A percentile compares a stretch with the other conserved stretches of the same genome.
phyloP scores from a whole-genome alignment of 2,797 vertebrate species.

The Sebastes itinus region DNA sequence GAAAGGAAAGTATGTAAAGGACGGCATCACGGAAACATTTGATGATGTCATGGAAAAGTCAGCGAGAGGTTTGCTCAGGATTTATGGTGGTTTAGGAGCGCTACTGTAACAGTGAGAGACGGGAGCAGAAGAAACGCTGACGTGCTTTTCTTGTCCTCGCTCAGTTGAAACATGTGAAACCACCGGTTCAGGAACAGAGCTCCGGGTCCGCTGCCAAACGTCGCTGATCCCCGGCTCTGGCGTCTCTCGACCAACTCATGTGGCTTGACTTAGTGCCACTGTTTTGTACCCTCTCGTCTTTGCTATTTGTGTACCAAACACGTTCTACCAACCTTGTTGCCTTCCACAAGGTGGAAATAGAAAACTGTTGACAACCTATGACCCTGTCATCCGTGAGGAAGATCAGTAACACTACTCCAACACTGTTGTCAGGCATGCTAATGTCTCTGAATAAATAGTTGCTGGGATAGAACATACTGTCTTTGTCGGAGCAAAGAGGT shows the following conservation, averaged over 20 bases:
- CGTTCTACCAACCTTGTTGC: conserved; percentile 12
- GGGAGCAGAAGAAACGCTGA: conserved; percentile 20
- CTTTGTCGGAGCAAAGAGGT: conserved; percentile 22
- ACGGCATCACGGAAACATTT: conserved; percentile 35
- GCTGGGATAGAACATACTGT: conserved; percentile 26
- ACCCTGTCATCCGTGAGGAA: conserved; percentile 21
- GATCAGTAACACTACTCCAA: conserved; percentile 25
- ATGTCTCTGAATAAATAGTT: conserved; percentile 34
- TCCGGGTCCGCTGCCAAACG: conserved; percentile 38
- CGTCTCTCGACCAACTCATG: conserved; percentile 47
- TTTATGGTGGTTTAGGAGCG: conserved; percentile 24
- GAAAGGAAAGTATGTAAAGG: not conserved
- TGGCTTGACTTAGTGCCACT: conserved; percentile 59
- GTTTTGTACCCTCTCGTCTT: conserved; percentile 42
- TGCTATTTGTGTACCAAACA: conserved; percentile 43
- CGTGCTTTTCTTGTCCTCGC: conserved; percentile 13
- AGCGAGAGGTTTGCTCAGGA: conserved; percentile 18
- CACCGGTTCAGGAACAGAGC: conserved; percentile 12
- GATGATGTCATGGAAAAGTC: conserved; percentile 71
- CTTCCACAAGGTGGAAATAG: conserved; percentile 42
- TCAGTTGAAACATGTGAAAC: conserved; percentile 19
- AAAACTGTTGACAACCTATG: conserved; percentile 43
- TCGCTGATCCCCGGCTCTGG: conserved; percentile 53
- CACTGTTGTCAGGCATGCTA: conserved; percentile 5
- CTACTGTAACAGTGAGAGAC: conserved; percentile 1